These are phyloP conservation scores for Drosophila affinis DNA, from an alignment of 2,888 invertebrate species.

Conservation along the genomic window DNA sequence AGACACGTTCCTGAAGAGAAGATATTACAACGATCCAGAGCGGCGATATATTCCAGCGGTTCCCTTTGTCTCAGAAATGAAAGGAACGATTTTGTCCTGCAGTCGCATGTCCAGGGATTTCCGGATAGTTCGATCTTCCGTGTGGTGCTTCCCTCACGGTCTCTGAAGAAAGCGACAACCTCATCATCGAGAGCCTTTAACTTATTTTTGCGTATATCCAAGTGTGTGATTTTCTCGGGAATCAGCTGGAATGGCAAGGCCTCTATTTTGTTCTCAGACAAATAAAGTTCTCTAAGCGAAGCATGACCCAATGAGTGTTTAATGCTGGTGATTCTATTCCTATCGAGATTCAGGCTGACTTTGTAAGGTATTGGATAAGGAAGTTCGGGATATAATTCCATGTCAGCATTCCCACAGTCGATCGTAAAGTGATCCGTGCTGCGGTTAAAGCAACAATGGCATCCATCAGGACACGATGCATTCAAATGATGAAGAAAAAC, in stretches of 20 bases:
- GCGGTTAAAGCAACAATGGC: neutral
- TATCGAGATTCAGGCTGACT: too few species aligned
- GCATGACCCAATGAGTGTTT: too few species aligned
- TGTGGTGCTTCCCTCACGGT: neutral
- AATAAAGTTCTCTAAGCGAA: too few species aligned
- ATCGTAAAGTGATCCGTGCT: too few species aligned
- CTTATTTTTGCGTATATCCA: conserved; percentile 6
- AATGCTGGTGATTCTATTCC: too few species aligned
- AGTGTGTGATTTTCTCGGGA: conserved; percentile 8
- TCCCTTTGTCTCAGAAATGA: conserved; percentile 2
- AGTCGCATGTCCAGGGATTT: conserved; percentile 16
- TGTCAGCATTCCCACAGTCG: too few species aligned
- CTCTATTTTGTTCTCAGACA: neutral
- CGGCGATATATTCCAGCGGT: neutral
- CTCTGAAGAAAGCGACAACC: neutral
- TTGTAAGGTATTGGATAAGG: too few species aligned
- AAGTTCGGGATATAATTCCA: too few species aligned
- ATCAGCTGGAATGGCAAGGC: conserved; percentile 31
- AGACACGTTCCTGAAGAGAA: conserved; percentile 2
- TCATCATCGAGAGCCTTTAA: neutral
- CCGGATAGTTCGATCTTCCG: conserved; percentile 6
- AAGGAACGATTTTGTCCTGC: conserved; percentile 3
- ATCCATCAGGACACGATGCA: neutral
- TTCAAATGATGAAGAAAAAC: neutral
- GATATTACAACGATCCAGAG: neutral